phyloP scores from a whole-genome alignment of 2,113 vertebrate species.

The Pseudonaja textilis region DNA sequence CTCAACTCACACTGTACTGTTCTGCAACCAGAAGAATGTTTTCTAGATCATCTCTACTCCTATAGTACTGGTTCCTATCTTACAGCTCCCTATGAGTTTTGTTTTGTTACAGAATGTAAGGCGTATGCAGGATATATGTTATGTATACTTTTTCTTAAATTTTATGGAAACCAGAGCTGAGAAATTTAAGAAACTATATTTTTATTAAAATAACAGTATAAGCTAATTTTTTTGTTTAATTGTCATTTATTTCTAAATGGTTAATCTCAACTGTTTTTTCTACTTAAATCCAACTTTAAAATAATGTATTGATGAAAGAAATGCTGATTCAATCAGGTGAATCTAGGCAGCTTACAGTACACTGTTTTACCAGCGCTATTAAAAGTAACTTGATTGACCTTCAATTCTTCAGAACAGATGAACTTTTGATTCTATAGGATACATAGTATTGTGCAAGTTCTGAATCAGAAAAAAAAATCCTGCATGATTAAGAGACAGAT shows the following conservation, averaged over 20 bases:
- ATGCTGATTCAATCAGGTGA: not conserved
- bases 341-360: slow-evolving; percentile 23
- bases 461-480: slow-evolving; percentile 47
- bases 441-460: slow-evolving; percentile 45
- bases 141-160: not conserved
- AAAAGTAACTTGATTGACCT: slow-evolving; percentile 53
- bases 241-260: slow-evolving; percentile 1
- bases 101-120: not conserved
- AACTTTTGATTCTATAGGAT: slow-evolving; percentile 45
- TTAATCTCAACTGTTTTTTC: slow-evolving; percentile 5
- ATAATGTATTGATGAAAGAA: slow-evolving; percentile 15
- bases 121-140: not conserved
- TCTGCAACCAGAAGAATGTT: not conserved
- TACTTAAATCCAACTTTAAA: slow-evolving; percentile 30
- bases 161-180: not conserved
- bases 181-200: not conserved
- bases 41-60: not conserved
- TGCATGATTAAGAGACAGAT: slow-evolving; percentile 43
- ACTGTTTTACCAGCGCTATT: slow-evolving; percentile 48
- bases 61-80: not conserved
- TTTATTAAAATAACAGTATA: not conserved
- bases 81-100: not conserved
- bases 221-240: not conserved
- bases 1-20: not conserved
- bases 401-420: slow-evolving; percentile 37